A percentile compares a stretch with the other conserved stretches of the same genome.
phyloP scores from a whole-genome alignment of 2,888 invertebrate genomes.

The Physocephala rufipes region DNA sequence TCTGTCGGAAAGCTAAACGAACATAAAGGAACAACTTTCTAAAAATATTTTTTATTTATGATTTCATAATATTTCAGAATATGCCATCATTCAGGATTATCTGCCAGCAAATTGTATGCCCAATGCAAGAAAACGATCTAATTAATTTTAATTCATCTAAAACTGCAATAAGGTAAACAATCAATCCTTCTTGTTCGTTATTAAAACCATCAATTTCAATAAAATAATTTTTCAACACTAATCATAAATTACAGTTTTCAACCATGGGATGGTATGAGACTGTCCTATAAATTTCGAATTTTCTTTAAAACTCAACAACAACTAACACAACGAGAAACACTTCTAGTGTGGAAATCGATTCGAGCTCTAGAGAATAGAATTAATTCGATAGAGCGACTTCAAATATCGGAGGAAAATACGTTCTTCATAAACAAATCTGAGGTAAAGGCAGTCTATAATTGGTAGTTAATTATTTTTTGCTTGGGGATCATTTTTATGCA shows the following conservation, averaged over 20 bases:
- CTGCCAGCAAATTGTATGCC: conserved; percentile 10
- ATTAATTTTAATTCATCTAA: neutral
- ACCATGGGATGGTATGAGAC: conserved; percentile 49
- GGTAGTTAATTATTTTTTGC: too few relatives aligned
- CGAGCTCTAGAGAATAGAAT: conserved; percentile 49
- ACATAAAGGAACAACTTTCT: too few relatives aligned
- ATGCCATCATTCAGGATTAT: conserved; percentile 22
- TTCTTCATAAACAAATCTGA: conserved; percentile 22
- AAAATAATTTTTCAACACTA: neutral
- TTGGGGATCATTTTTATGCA: too few relatives aligned
- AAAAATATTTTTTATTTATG: too few relatives aligned
- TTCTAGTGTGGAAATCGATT: conserved; percentile 50
- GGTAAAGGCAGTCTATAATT: too few relatives aligned
- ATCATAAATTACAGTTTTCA: conserved; percentile 42
- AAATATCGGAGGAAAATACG: conserved; percentile 47
- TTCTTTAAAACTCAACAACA: conserved; percentile 47
- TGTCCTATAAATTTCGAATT: conserved; percentile 50
- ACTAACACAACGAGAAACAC: conserved; percentile 47
- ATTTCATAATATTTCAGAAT: neutral
- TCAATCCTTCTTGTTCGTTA: neutral
- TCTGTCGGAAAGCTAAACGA: too few relatives aligned
- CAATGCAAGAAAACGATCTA: neutral
- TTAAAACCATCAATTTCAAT: neutral
- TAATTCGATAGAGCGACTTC: conserved; percentile 46
- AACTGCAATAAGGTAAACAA: conserved; percentile 8